Base-by-base conservation (phyloP, 1,140 invertebrate genomes). In the Drosophila seguyi region DNA sequence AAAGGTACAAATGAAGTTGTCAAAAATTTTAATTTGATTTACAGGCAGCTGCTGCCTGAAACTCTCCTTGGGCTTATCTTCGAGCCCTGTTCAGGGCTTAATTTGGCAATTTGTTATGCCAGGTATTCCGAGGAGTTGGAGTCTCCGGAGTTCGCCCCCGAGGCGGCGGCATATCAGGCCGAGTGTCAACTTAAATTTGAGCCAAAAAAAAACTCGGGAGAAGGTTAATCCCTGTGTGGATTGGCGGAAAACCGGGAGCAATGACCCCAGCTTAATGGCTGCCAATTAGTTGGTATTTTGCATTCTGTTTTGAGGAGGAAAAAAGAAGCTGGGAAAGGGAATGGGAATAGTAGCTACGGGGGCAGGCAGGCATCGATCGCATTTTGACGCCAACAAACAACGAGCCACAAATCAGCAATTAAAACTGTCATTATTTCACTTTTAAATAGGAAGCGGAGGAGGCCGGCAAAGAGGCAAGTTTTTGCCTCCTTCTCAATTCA, bases 351-450 rank as follows among this genome's bases (percentile, higher is more conserved):
- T 4, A 34, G 11, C 31, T 31, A 38, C 39, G 53, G 68, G 57
- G 41, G 44, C 63, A 69, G 47, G 29, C 41, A 69, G 34, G 52
- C 34, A 55, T 72, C 50, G 68, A 65, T 81, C 63, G 67, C 62
- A 85, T 77, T 81, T 86, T 86, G 78, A 86, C 82, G 82, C 82
- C 82, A 85, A 85, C 77, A 58, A 85, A 84, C 81, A 83, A 68
- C 76, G 34, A 82, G 61, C 34, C 47, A 47, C 71, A 90, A 73
- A 81, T 73, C 81, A 67, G 85, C 85, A 90, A 90, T 90, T 90
- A 85, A 90, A 90, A 90, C 86, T 79, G 85, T 85, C 81, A 84
- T 85, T 90, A 84, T 88, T 90, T 88, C 77, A 88, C 80, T 88
- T 88, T 88, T 80, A 83, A 88, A 78, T 84, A 67, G 76, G 48